Conservation (phyloP, 2,113 vertebrate species). For the Sceloporus undulatus region DNA sequence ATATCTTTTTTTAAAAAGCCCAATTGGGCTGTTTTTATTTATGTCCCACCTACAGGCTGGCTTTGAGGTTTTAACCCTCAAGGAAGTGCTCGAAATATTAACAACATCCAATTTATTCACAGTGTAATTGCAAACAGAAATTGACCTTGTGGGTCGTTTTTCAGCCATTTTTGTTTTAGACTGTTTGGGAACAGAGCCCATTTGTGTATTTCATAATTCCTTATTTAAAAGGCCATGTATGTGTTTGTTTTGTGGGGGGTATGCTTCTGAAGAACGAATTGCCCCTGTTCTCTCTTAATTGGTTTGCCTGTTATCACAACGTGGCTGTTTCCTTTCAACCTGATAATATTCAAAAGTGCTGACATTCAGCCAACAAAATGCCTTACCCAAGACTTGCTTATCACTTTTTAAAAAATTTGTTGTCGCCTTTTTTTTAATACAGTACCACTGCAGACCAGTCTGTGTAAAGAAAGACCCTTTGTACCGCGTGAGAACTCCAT, state of each 20-base stretch:
- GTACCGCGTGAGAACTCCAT: accelerated
- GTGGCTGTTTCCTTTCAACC: slow-evolving; percentile 10
- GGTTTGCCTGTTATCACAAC: not conserved
- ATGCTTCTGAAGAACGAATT: not conserved
- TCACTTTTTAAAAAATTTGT: slow-evolving; percentile 11
- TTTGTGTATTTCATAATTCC: not conserved
- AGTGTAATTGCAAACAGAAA: not conserved
- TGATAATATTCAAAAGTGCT: slow-evolving; percentile 39
- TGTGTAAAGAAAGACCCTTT: not conserved
- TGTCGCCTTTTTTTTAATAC: not conserved
- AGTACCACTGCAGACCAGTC: not conserved
- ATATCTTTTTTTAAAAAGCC: not conserved
- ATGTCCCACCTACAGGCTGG: not conserved
- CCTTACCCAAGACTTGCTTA: not conserved
- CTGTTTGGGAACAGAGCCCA: not conserved
- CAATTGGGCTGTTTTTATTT: not conserved
- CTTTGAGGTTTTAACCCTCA: not conserved
- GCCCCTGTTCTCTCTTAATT: not conserved
- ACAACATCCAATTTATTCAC: not conserved
- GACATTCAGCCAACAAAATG: slow-evolving; percentile 11
- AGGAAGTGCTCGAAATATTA: not conserved
- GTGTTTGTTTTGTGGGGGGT: not conserved
- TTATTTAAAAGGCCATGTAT: not conserved
- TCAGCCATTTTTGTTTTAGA: not conserved
- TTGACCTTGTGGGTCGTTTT: not conserved